phyloP scores from a whole-genome alignment of 2,888 invertebrate species.

The Spodoptera exigua region DNA sequence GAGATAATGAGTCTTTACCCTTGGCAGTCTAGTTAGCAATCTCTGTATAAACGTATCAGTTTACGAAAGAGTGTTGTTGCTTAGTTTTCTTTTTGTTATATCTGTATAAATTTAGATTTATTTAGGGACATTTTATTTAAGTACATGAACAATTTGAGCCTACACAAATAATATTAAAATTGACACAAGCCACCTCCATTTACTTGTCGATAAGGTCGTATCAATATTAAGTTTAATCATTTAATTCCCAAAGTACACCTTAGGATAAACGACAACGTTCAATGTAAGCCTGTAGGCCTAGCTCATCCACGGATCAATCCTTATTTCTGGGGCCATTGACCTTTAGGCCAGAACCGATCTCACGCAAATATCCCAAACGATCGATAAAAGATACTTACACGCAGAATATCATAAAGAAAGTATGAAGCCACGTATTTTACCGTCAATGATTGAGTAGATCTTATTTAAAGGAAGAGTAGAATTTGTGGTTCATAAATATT shows the following conservation, averaged over 20 bases:
- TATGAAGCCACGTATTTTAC: constrained; percentile 16
- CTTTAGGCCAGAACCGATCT: constrained; percentile 28
- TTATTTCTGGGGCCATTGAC: constrained; percentile 35
- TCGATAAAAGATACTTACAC: constrained; percentile 19
- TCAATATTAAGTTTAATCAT: not conserved
- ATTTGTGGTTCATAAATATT: no score
- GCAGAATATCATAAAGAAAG: constrained; percentile 7
- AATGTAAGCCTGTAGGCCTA: constrained; percentile 6
- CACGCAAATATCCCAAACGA: constrained; percentile 34
- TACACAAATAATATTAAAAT: not conserved
- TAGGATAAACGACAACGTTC: constrained; percentile 15
- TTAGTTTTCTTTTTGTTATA: no score
- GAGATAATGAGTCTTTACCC: no score
- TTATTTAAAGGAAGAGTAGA: no score
- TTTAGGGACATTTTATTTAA: no score
- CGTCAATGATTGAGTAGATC: not conserved
- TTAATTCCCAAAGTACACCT: constrained; percentile 3
- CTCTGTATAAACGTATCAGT: no score
- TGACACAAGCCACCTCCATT: not conserved
- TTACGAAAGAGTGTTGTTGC: no score
- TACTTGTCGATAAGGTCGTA: not conserved
- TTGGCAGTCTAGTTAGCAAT: no score
- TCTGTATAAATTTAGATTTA: no score
- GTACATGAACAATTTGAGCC: no score
- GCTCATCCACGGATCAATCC: constrained; percentile 31